phyloP scores from a whole-genome alignment of 1,140 invertebrate genomes.

The Vanessa atalanta region DNA sequence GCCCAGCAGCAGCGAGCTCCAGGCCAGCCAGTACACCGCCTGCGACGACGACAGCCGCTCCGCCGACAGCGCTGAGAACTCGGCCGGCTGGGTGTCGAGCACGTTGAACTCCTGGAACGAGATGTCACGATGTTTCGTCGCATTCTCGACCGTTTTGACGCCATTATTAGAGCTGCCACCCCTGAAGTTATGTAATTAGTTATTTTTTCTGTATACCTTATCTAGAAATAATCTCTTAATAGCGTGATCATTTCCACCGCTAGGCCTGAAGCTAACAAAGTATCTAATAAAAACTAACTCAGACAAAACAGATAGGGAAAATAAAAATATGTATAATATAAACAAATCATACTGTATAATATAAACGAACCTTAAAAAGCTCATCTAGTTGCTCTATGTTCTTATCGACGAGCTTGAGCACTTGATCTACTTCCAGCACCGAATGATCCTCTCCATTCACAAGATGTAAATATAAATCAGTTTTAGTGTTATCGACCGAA shows the following conservation, averaged over 20 bases:
- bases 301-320: background rate
- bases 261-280: no score
- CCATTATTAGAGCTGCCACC: no score
- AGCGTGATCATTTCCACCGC: no score
- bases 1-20: slow-evolving; percentile 88
- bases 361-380: slow-evolving; percentile 88
- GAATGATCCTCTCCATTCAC: slow-evolving; percentile 94
- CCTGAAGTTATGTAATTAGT: no score
- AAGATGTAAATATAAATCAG: slow-evolving; percentile 95
- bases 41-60: slow-evolving; percentile 81
- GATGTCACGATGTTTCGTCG: background rate
- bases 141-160: no score
- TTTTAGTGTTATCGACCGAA: slow-evolving; percentile 95
- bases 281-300: no score
- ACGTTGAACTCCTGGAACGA: slow-evolving; percentile 90
- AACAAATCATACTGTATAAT: background rate
- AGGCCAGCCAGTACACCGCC: slow-evolving; percentile 89
- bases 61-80: slow-evolving; percentile 82
- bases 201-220: no score
- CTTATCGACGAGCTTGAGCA: slow-evolving; percentile 92
- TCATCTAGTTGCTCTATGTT: slow-evolving; percentile 94
- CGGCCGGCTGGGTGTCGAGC: slow-evolving; percentile 91
- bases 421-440: slow-evolving; percentile 92
- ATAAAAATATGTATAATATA: background rate
- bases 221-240: no score